These are phyloP conservation scores for Saimiri boliviensis DNA, from an alignment of 2,113 vertebrate genomes.

Conservation along the genomic window DNA sequence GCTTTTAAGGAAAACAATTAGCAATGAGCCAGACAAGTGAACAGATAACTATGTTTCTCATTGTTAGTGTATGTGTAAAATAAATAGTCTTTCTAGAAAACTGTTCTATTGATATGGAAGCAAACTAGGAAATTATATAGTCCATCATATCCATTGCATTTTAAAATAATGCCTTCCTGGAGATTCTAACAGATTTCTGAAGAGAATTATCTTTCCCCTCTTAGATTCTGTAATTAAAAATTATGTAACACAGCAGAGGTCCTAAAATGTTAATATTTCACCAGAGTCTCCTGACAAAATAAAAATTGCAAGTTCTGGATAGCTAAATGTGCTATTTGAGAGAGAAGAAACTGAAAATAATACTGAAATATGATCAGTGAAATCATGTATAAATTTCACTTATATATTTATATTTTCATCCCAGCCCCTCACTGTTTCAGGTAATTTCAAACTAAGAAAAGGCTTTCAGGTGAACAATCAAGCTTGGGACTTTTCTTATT, in stretches of 20 bases:
- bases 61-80: background rate
- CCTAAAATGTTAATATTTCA: background rate
- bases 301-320: background rate
- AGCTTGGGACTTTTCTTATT: background rate
- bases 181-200: background rate
- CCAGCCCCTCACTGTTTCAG: background rate
- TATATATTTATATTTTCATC: constrained; percentile 43
- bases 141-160: background rate
- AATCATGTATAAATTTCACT: background rate
- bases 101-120: background rate
- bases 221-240: background rate
- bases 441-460: background rate
- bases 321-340: background rate
- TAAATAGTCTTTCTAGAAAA: background rate
- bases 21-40: background rate
- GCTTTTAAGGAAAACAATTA: constrained; percentile 43
- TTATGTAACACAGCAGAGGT: background rate
- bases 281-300: background rate
- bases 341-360: constrained; percentile 14
- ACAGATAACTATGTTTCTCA: background rate
- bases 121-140: background rate
- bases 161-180: background rate
- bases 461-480: background rate
- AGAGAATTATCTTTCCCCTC: background rate
- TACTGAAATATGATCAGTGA: background rate